Evolutionary conservation across 35 echinoderm and acorn worm species (phyloP).

Genomic region (Lytechinus pictus): DNA sequence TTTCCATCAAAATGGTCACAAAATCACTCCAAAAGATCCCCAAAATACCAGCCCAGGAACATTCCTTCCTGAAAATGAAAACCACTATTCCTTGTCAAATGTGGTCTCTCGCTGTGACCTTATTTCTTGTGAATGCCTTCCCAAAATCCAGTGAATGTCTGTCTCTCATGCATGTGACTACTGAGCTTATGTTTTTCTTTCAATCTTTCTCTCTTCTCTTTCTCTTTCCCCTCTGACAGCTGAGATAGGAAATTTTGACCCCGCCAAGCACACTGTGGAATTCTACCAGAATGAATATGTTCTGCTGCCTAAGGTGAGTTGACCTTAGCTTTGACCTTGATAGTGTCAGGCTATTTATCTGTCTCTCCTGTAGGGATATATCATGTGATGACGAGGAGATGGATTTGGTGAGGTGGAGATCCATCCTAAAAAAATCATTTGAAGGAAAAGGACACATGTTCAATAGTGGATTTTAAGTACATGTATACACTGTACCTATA

Average conservation of each 20-base stretch:
- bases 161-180: background rate
- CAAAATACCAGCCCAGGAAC: background rate
- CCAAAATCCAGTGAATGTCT: background rate
- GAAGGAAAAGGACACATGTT: too few species aligned
- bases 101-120: background rate
- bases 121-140: background rate
- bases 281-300: slow-evolving; percentile 84
- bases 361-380: background rate
- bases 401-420: background rate
- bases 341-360: slow-evolving; percentile 43
- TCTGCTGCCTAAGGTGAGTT: slow-evolving; percentile 89
- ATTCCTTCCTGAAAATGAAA: slow-evolving; percentile 31
- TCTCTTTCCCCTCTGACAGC: slow-evolving; percentile 64
- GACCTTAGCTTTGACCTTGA: slow-evolving; percentile 31
- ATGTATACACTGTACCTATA: too few species aligned
- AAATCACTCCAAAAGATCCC: background rate
- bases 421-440: too few species aligned
- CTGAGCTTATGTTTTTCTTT: background rate
- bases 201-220: background rate
- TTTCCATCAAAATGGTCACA: background rate
- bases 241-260: slow-evolving; percentile 91
- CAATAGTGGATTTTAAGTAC: too few species aligned
- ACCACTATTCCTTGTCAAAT: background rate
- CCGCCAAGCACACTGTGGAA: slow-evolving; percentile 70
- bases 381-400: background rate